Evolutionary conservation across 2,888 invertebrate species (phyloP).

Genomic region (Drosophila basisetae): DNA sequence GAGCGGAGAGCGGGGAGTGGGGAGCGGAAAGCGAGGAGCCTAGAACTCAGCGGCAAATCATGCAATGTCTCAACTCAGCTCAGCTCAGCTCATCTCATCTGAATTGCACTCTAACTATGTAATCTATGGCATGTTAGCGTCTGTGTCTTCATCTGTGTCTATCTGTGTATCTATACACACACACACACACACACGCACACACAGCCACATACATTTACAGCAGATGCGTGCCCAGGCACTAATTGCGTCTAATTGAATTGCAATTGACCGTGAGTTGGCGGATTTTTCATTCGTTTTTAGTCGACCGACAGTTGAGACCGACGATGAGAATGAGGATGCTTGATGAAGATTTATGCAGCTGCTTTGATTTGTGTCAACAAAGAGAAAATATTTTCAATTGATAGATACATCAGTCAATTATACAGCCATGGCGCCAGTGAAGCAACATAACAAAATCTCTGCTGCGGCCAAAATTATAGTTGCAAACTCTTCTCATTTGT

Average conservation of each 20-base stretch:
- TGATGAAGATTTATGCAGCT: constrained; percentile 79
- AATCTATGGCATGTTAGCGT: constrained; percentile 71
- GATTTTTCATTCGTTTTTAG: constrained; percentile 74
- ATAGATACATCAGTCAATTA: constrained; percentile 44
- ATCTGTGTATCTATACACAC: constrained; percentile 38
- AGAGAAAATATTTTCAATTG: constrained; percentile 33
- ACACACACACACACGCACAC: constrained; percentile 13
- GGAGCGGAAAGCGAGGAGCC: background rate
- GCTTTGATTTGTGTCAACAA: constrained; percentile 81
- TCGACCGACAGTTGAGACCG: constrained; percentile 31
- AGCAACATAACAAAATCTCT: constrained; percentile 24
- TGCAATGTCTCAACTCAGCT: constrained; percentile 31
- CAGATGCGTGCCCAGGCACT: constrained; percentile 65
- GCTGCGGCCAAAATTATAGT: background rate
- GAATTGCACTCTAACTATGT: constrained; percentile 58
- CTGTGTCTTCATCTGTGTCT: constrained; percentile 37
- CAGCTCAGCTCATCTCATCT: constrained; percentile 29
- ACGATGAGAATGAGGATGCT: constrained; percentile 37
- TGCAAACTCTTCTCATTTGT: background rate
- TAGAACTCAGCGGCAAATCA: constrained; percentile 54
- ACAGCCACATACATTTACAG: constrained; percentile 1
- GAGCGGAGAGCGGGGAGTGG: constrained; percentile 6
- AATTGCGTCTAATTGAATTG: constrained; percentile 82
- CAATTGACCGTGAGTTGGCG: constrained; percentile 82
- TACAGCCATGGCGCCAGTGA: constrained; percentile 63